Evolutionary conservation across 2,113 vertebrate species (phyloP).

Genomic region (Melierax canorus): DNA sequence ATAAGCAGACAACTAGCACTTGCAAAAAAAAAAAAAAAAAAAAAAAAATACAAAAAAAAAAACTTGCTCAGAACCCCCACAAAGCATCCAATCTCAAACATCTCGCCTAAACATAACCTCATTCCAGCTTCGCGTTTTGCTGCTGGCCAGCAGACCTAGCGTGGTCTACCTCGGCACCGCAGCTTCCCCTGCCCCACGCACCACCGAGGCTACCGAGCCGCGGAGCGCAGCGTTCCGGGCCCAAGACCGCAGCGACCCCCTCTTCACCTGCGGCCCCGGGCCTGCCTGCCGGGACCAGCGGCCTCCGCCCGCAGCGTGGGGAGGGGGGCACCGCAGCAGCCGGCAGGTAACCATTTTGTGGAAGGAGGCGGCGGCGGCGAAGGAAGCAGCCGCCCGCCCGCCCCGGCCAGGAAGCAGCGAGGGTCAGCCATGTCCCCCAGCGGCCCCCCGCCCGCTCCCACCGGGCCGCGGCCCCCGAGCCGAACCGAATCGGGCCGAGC

Average conservation of each 20-base stretch:
- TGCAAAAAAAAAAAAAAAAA: no score
- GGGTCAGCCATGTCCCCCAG: background rate
- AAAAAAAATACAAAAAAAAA: no score
- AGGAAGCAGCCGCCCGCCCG: background rate
- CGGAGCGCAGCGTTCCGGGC: accelerated
- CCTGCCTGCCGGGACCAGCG: background rate
- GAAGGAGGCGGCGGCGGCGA: background rate
- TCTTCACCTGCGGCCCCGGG: background rate
- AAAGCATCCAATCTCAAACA: background rate
- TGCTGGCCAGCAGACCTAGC: accelerated
- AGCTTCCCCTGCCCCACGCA: background rate
- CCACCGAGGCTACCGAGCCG: background rate
- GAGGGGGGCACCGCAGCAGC: background rate
- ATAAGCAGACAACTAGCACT: background rate
- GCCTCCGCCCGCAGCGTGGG: background rate
- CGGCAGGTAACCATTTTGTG: background rate
- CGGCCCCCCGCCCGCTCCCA: no score
- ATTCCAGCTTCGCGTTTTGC: background rate
- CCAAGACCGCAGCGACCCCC: background rate
- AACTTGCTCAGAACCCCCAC: no score
- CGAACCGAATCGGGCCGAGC: no score
- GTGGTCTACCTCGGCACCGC: accelerated
- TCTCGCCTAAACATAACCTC: accelerated
- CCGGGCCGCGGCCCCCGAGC: no score
- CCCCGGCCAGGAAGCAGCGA: no score